A percentile compares a stretch with the other conserved stretches of the same genome.
Conservation (phyloP, 2,888 invertebrate genomes). For the Coleophora deauratella region DNA sequence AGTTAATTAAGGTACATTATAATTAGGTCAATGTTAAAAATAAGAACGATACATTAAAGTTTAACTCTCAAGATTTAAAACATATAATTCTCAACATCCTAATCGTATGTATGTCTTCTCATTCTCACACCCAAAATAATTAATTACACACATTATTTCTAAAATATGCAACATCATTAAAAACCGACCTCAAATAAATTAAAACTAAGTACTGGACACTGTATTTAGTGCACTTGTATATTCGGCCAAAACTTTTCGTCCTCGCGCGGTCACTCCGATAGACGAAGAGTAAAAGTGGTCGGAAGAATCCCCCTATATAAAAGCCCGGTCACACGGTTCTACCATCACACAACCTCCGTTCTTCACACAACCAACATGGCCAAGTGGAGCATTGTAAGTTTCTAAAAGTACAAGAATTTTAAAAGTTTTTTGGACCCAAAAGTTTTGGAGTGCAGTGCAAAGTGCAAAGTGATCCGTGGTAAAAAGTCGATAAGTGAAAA, state of each 20-base stretch:
- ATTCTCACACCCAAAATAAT: too few relatives aligned
- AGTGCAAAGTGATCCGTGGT: conserved; percentile 17
- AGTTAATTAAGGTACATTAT: too few relatives aligned
- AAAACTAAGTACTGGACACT: too few relatives aligned
- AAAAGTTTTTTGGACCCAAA: conserved; percentile 1
- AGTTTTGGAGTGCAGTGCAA: conserved; percentile 55
- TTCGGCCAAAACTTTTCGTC: conserved; percentile 4
- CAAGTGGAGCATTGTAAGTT: conserved; percentile 67
- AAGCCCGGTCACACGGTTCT: conserved; percentile 28
- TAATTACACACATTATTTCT: too few relatives aligned
- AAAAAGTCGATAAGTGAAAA: conserved; percentile 7
- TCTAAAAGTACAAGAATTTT: conserved; percentile 1
- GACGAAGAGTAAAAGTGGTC: conserved; percentile 61
- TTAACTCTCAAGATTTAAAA: too few relatives aligned
- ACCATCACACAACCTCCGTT: conserved; percentile 52
- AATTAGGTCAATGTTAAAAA: too few relatives aligned
- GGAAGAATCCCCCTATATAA: conserved; percentile 61
- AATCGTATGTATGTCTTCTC: too few relatives aligned
- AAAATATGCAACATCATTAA: too few relatives aligned
- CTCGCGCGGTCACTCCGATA: conserved; percentile 30
- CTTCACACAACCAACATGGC: conserved; percentile 53
- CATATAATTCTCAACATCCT: too few relatives aligned
- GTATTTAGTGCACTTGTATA: too few relatives aligned
- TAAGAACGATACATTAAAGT: too few relatives aligned
- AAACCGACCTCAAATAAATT: too few relatives aligned